Conservation (phyloP, 2,113 vertebrate species). For the Bungarus multicinctus region DNA sequence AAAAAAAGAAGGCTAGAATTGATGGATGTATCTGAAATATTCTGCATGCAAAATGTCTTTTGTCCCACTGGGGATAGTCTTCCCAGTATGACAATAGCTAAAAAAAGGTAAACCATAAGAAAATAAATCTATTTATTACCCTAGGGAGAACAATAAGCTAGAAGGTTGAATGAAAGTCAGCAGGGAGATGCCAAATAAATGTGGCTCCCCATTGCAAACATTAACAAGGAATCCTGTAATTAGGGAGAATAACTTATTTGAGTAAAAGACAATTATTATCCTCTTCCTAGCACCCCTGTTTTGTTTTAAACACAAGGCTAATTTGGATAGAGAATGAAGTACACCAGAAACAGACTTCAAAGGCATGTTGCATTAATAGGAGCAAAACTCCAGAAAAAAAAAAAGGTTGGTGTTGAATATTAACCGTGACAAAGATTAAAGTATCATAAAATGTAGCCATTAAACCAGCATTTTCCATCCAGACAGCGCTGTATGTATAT, state of each 20-base stretch:
- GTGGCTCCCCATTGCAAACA: neutral
- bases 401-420: slow-evolving; percentile 1
- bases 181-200: neutral
- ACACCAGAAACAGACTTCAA: neutral
- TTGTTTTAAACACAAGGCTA: slow-evolving; percentile 14
- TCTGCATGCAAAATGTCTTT: neutral
- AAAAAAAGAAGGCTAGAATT: neutral
- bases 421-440: slow-evolving; percentile 19
- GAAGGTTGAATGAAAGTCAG: neutral
- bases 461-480: neutral
- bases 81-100: neutral
- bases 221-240: neutral
- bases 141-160: neutral
- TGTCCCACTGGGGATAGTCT: neutral
- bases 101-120: neutral
- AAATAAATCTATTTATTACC: neutral
- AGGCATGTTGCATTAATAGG: neutral
- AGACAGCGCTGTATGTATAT: neutral
- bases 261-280: neutral
- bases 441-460: slow-evolving; percentile 21
- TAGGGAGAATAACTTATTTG: neutral
- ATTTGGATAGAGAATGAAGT: neutral
- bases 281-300: neutral
- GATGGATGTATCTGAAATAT: neutral
- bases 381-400: neutral